Base-by-base conservation (phyloP, 2,113 vertebrate genomes). In the Chascanopsetta lugubris region DNA sequence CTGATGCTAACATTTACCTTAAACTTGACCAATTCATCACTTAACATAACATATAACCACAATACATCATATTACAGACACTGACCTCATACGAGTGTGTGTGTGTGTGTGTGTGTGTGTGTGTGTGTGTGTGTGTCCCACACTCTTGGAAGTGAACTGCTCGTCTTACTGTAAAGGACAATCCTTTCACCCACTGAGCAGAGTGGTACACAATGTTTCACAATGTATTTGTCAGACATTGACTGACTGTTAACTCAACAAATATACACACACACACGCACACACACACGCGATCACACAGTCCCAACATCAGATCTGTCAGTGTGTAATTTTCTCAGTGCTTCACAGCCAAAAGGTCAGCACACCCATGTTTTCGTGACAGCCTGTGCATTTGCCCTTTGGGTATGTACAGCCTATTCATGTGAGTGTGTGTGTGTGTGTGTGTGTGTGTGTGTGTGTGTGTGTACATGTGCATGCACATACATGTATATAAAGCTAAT, bases 281-380 rank as follows among this genome's bases (percentile, higher is more conserved):
- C 50, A 65, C 38, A 59, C 49, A 61, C 49, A 61, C 26, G n/a
- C n/a, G n/a, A n/a, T n/a, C n/a, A n/a, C n/a, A n/a, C n/a, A n/a
- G n/a, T n/a, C n/a, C n/a, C n/a, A 21, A 8, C 0, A 8, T 61
- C 24, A 65, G 3, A 72, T 51, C 20, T 18, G 18, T 36, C 11
- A 40, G 36, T 46, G 46, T 61, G 72, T 68, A 36, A 67, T 70
- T 77, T 51, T 46, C 57, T 66, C 6, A 24, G 1, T 42, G 27
- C 45, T 36, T 69, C 18, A 62, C 50, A 65, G 58, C 51, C 65
- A 83, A 77, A n/a, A 81, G 82, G 71, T 82, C 77, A 77, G 27
- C 0, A 1, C 53, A 48, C 27, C 20, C 51, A 69, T 9, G 27
- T 69, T 75, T 66, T 54, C 0, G 8, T 49, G 58, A 80, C 59